Percentiles rank a stretch among this genome's conserved stretches.
Evolutionary conservation across 2,797 vertebrate species (phyloP).

Genomic region (Furcifer pardalis): DNA sequence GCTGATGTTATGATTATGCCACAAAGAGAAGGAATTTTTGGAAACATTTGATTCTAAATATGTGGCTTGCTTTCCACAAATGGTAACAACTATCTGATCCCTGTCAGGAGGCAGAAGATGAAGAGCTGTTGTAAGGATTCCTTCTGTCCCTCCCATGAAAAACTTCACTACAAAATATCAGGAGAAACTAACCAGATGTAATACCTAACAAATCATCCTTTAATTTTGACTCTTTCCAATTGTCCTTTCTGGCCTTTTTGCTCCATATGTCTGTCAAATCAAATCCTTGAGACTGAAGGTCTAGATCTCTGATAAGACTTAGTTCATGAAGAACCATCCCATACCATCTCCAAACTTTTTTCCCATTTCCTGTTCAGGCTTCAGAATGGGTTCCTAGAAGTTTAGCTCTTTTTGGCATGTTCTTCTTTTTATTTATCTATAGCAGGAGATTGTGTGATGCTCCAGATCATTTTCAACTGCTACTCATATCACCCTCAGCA

Average conservation of each 20-base stretch:
- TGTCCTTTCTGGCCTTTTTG: background rate
- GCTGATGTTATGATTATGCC: background rate
- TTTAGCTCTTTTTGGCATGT: too few species aligned
- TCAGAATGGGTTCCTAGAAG: background rate
- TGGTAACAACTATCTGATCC: too few species aligned
- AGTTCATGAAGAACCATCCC: background rate
- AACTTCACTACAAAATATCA: background rate
- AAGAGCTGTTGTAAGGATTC: background rate
- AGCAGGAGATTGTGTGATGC: too few species aligned
- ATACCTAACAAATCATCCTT: background rate
- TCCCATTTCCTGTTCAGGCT: background rate
- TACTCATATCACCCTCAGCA: too few species aligned
- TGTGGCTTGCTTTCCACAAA: background rate
- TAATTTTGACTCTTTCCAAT: background rate
- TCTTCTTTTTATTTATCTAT: background rate
- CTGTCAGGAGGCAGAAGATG: too few species aligned
- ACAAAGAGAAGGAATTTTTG: background rate
- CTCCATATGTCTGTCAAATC: background rate
- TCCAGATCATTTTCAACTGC: too few species aligned
- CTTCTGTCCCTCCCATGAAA: background rate
- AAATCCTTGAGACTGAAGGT: background rate
- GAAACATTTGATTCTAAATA: background rate
- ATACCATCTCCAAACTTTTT: background rate
- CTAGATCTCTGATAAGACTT: background rate
- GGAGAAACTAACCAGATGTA: background rate